Conservation (phyloP, 2,888 invertebrate genomes). For the Dynastes hyllus region DNA sequence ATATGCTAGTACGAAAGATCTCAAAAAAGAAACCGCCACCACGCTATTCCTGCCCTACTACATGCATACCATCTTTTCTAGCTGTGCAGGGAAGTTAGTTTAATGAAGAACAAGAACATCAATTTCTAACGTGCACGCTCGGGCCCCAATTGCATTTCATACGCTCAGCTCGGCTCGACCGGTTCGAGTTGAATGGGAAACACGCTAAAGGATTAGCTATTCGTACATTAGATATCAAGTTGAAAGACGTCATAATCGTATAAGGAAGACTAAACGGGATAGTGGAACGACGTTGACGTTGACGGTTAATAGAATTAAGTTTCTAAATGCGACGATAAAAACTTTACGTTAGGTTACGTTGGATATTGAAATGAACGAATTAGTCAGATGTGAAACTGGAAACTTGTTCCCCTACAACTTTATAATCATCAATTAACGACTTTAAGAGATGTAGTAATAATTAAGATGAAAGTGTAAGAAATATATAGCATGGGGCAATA, state of each 20-base stretch:
- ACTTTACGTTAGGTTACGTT: neutral
- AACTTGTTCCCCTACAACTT: too few relatives aligned
- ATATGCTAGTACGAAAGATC: neutral
- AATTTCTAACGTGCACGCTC: neutral
- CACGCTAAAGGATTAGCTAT: slow-evolving; percentile 1
- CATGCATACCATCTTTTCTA: too few relatives aligned
- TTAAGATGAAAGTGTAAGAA: too few relatives aligned
- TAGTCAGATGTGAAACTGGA: too few relatives aligned
- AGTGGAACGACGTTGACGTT: neutral
- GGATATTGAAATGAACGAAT: too few relatives aligned
- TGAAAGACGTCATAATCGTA: slow-evolving; percentile 10
- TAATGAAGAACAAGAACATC: slow-evolving; percentile 15
- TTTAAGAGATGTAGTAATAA: too few relatives aligned
- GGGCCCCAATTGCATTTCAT: neutral
- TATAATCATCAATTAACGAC: too few relatives aligned
- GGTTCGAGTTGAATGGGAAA: slow-evolving; percentile 1
- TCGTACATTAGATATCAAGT: neutral
- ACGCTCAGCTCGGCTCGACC: neutral
- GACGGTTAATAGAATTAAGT: slow-evolving; percentile 1
- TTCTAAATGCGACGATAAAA: neutral
- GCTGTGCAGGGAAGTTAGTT: slow-evolving; percentile 1
- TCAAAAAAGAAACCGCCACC: slow-evolving; percentile 1
- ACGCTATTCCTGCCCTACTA: neutral
- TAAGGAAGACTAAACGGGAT: neutral
- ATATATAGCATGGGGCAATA: too few relatives aligned